Evolutionary conservation across 2,888 invertebrate genomes (phyloP), one percentile per base, ranked within the genome.

Genomic region (Lithosia quadra): DNA sequence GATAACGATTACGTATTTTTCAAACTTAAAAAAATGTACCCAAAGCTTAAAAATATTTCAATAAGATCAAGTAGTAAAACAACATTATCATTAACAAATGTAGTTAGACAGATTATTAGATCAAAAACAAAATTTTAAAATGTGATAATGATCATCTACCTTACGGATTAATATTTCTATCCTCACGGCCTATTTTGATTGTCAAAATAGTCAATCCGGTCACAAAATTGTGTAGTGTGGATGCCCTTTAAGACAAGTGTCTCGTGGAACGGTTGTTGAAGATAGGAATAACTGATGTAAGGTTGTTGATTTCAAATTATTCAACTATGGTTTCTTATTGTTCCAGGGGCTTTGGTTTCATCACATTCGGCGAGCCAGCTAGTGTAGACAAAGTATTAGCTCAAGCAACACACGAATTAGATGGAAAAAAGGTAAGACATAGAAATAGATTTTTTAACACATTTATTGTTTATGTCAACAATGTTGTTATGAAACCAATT

Each of bases 301-400:
- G n/a, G 18, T 49, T 49, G 49, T 49, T 7, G n/a, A 49, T 49
- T 49, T 49, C 43, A 7, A 43, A 18, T 43, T 43, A 18, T 43
- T 18, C 18, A 33, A 58, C 0, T 18, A 61, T 9, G 13, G 1
- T 66, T 77, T 81, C 75, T 72, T 71, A 78, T 93, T 92, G 88
- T 95, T 95, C 11, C 97, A 99, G 99, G 96, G 99, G 99, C 91
- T 99, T 99, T 95, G 99, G 99, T 91, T 99, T 99, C 96, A 99
- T 99, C 96, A 99, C 99, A 95, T 99, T 99, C 96, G 98, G 98
- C 95, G 99, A 99, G 96, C 98, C 99, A 91, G 96, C 98, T 95
- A 98, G 99, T 96, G 99, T 99, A 96, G 99, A 99, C 96, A 99
- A 99, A 97, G 99, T 99, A 94, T 97, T 99, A 96, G 98, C 98